Evolutionary conservation across 2,113 vertebrate genomes (phyloP).

Genomic region (Oxygymnocypris stewartii): DNA sequence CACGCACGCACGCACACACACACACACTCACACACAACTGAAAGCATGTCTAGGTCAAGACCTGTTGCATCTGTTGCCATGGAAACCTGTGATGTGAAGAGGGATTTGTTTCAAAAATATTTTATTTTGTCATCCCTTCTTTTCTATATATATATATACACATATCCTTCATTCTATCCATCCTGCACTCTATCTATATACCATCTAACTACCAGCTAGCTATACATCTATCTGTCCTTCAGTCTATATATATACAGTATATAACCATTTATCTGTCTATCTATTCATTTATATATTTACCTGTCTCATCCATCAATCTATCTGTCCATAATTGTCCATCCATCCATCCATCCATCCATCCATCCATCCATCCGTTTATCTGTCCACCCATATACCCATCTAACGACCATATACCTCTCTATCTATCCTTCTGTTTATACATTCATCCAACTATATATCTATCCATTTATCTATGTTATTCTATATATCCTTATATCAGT

Average conservation of each 20-base stretch:
- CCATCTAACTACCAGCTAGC: not conserved
- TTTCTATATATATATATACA: too few relatives aligned
- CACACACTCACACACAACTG: constrained; percentile 57
- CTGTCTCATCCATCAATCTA: not conserved
- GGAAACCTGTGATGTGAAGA: constrained; percentile 60
- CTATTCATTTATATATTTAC: too few relatives aligned
- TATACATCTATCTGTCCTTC: not conserved
- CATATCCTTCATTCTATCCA: not conserved
- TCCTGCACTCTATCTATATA: not conserved
- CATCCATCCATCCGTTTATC: not conserved
- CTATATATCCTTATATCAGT: not conserved
- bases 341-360: too few relatives aligned
- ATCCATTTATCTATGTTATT: not conserved
- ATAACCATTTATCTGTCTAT: not conserved
- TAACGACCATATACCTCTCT: not conserved
- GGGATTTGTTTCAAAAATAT: constrained; percentile 46
- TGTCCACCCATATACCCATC: not conserved
- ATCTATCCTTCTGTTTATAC: not conserved
- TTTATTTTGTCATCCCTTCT: too few relatives aligned
- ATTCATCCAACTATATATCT: not conserved
- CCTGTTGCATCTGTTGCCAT: constrained; percentile 59
- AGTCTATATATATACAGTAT: too few relatives aligned
- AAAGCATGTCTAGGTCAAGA: constrained; percentile 63
- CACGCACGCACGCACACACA: too few relatives aligned
- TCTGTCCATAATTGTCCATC: too few relatives aligned